These are phyloP conservation scores for Dicentrarchus labrax DNA, from an alignment of 2,113 vertebrate genomes.

Conservation along the genomic window DNA sequence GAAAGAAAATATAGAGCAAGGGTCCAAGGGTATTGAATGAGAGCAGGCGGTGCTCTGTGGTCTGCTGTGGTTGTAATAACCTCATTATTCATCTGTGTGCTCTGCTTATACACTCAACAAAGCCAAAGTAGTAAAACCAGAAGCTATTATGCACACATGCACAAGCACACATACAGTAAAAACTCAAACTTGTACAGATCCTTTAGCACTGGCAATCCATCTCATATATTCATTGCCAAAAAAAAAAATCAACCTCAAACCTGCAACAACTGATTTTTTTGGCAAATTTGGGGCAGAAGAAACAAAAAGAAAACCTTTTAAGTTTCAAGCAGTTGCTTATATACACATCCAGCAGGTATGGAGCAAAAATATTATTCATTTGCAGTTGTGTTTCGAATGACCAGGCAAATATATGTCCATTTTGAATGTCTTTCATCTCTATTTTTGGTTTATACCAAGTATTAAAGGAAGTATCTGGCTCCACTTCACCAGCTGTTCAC, in stretches of 20 bases:
- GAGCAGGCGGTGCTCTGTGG: slow-evolving; percentile 59
- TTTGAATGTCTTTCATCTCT: background rate
- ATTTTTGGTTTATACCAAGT: background rate
- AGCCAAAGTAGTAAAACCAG: slow-evolving; percentile 58
- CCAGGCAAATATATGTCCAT: no score
- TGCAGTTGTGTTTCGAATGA: no score
- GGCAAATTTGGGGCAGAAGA: background rate
- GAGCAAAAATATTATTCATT: no score
- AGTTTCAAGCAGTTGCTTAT: background rate
- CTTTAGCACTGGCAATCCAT: background rate
- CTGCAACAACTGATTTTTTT: background rate
- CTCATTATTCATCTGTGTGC: slow-evolving; percentile 77
- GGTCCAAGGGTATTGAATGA: slow-evolving; percentile 71
- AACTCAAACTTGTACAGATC: background rate
- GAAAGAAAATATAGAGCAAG: slow-evolving; percentile 62
- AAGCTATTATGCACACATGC: slow-evolving; percentile 54
- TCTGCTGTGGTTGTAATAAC: slow-evolving; percentile 75
- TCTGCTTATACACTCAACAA: slow-evolving; percentile 64
- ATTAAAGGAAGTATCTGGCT: no score
- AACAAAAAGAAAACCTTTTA: background rate
- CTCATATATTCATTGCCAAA: background rate
- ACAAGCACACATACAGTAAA: slow-evolving; percentile 13
- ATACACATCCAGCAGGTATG: background rate
- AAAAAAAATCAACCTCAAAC: background rate
- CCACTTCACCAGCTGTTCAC: no score